Base-by-base conservation (phyloP, 2,888 invertebrate species). In the Rhamphomyia laevipes region DNA sequence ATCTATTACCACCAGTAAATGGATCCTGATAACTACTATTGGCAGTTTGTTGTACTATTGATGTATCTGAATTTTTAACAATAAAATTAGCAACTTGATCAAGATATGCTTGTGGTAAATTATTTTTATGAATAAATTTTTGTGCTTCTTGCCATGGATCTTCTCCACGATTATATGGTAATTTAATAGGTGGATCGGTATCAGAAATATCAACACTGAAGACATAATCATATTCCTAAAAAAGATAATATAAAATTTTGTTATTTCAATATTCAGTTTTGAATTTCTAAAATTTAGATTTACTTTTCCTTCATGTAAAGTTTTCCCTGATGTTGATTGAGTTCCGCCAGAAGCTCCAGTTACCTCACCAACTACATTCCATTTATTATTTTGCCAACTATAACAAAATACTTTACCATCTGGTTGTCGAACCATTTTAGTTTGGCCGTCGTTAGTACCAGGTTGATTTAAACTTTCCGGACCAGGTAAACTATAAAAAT, bases 191-290 rank as follows among this genome's bases (percentile, higher is more conserved):
- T 0, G 90, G 89, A 44, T 81, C 80, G 1, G 87, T 90, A 62
- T 94, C 94, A 62, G 93, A 88, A 48, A 96, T 84, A 61, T 95
- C 95, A n/a, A 97, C 91, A 56, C 82, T 85, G 68, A 97, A 96
- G 27, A 96, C 94, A 70, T 81, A 95, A 72, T 97, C 97, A 64
- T 94, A 97, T 61, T 90, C 86, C 62, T 64, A 43, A 18, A 52
- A 47, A 13, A 21, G 13, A 46, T 13, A 15, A 1, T 23, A 3
- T 18, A 16, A 45, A 31, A 44, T 5, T 17, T n/a, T 15, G 23
- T n/a, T 41, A 17, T 43, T 17, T 15, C n/a, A 50, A 63, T 55
- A 38, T 30, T 37, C 16, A 15, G 6, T n/a, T 40, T 38, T 43
- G 21, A 45, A 30, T 38, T 35, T 44, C 37, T 16, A 11, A 44